These are phyloP conservation scores for Tupiocoris notatus DNA, from an alignment of 2,888 invertebrate genomes.

Conservation along the genomic window DNA sequence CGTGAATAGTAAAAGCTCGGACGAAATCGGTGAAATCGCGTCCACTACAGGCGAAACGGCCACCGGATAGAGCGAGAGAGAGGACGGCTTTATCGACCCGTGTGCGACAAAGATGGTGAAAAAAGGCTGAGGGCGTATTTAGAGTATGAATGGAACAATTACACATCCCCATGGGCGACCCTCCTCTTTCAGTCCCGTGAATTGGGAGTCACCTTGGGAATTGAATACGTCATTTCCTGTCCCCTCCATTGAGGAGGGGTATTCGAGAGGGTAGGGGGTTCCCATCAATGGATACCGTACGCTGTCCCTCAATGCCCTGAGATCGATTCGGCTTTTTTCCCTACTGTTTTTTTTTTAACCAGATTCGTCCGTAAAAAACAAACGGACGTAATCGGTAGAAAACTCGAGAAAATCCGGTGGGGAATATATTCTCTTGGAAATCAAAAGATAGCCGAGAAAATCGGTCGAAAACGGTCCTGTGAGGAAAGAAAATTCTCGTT, in stretches of 20 bases:
- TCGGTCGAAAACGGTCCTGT: too few relatives aligned
- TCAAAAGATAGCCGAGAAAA: too few relatives aligned
- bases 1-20: not conserved
- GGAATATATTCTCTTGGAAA: too few relatives aligned
- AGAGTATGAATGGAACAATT: constrained; percentile 40
- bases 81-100: not conserved
- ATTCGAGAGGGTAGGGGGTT: not conserved
- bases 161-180: constrained; percentile 33
- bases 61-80: not conserved
- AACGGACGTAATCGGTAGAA: too few relatives aligned
- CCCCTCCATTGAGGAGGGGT: not conserved
- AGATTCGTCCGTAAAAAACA: too few relatives aligned
- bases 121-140: constrained; percentile 27
- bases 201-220: constrained; percentile 38
- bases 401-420: too few relatives aligned
- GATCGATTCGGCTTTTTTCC: constrained; percentile 11
- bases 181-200: constrained; percentile 11
- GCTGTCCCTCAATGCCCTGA: not conserved
- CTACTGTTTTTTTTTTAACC: too few relatives aligned
- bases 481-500: too few relatives aligned
- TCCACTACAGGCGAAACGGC: not conserved
- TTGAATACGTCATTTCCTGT: constrained; percentile 39
- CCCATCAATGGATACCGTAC: constrained; percentile 31
- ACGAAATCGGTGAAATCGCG: not conserved
- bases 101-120: not conserved